Conservation (phyloP, 2,888 invertebrate genomes). For the Cerceris ruficornis region DNA sequence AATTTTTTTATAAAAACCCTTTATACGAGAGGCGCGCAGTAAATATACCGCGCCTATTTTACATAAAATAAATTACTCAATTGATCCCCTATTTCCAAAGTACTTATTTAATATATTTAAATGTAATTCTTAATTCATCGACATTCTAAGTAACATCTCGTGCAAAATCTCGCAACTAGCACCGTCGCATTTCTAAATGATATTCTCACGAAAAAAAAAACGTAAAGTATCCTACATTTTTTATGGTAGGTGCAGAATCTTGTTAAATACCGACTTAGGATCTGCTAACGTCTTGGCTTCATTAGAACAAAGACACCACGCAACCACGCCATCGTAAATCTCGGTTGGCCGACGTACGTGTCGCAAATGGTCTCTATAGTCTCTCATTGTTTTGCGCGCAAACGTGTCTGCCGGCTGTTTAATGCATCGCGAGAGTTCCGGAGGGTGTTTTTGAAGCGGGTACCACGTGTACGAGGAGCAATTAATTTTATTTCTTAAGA, state of each 20-base stretch:
- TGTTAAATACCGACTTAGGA: background rate
- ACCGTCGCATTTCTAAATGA: too few relatives aligned
- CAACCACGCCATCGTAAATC: constrained; percentile 48
- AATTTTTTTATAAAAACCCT: too few relatives aligned
- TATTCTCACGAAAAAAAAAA: background rate
- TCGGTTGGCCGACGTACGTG: constrained; percentile 46
- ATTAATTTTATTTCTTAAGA: constrained; percentile 14
- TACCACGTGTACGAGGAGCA: constrained; percentile 5
- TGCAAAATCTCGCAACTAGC: too few relatives aligned
- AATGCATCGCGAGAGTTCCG: constrained; percentile 47
- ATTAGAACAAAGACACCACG: constrained; percentile 47
- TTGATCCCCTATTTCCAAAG: too few relatives aligned
- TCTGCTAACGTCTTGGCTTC: constrained; percentile 38
- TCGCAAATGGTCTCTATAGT: constrained; percentile 51
- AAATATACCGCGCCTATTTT: too few relatives aligned
- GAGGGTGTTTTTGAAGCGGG: constrained; percentile 26
- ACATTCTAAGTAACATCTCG: too few relatives aligned
- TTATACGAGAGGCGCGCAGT: too few relatives aligned
- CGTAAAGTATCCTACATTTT: background rate
- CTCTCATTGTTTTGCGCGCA: constrained; percentile 54
- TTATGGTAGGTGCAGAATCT: background rate
- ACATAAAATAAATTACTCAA: too few relatives aligned
- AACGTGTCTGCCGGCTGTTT: constrained; percentile 52
- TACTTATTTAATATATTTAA: too few relatives aligned
- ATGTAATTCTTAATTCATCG: too few relatives aligned